Conservation (phyloP, 2,888 invertebrate species). For the Stenodema calcarata region DNA sequence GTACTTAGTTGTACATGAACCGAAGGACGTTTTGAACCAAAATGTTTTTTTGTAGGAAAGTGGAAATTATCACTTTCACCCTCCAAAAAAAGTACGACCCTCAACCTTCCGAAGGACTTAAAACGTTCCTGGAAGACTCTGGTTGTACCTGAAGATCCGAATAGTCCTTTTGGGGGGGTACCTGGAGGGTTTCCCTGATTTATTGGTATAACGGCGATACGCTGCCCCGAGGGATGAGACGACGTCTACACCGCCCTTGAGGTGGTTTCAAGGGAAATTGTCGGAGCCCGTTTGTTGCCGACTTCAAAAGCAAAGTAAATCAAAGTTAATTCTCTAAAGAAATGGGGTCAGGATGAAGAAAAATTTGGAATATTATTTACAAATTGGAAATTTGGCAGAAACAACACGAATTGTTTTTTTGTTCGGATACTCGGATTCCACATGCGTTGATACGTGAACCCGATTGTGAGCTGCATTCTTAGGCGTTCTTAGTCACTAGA, state of each 20-base stretch:
- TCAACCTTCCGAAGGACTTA: neutral
- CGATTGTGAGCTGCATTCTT: no score
- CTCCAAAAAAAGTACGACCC: neutral
- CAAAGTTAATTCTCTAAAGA: no score
- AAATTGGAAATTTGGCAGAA: no score
- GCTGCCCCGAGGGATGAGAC: neutral
- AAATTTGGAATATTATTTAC: no score
- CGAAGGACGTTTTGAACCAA: neutral
- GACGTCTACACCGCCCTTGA: neutral
- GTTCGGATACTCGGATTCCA: no score
- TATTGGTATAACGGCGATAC: conserved; percentile 32
- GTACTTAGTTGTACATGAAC: neutral
- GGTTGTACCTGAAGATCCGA: neutral
- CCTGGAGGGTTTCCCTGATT: conserved; percentile 37
- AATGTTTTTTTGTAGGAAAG: neutral
- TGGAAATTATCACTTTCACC: neutral
- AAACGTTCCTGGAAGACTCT: neutral
- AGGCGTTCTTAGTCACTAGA: no score
- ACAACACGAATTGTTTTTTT: no score
- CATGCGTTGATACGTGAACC: no score
- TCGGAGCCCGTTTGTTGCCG: neutral
- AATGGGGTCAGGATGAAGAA: no score
- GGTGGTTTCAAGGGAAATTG: neutral
- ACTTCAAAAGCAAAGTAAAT: no score
- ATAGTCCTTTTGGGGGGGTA: neutral